Conservation (phyloP, 2,113 vertebrate genomes). For the Limanda limanda region DNA sequence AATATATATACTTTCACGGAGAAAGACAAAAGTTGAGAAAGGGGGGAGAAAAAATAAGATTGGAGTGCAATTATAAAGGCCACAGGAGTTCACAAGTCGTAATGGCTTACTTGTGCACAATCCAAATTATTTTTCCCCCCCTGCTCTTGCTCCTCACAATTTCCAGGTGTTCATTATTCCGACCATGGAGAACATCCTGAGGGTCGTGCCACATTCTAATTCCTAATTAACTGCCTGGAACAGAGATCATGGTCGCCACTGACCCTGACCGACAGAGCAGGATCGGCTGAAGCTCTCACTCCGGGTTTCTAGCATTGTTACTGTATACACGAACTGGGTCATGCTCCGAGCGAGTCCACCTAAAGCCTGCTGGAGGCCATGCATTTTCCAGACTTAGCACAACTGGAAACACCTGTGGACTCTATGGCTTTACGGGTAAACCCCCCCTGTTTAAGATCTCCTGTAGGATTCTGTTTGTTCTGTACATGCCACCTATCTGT, state of each 20-base stretch:
- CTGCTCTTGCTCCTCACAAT: constrained; percentile 1
- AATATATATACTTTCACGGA: background rate
- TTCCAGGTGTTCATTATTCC: constrained; percentile 78
- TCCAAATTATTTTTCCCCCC: constrained; percentile 23
- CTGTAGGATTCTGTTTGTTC: constrained; percentile 28
- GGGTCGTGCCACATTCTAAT: constrained; percentile 69
- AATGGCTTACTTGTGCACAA: constrained; percentile 49
- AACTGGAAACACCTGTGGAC: constrained; percentile 53
- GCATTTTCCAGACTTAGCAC: constrained; percentile 2
- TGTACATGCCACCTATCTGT: constrained; percentile 51
- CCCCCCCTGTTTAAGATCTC: constrained; percentile 22
- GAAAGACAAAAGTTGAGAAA: background rate
- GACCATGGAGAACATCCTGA: constrained; percentile 55
- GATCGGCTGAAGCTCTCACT: constrained; percentile 41
- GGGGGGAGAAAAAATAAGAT: constrained; percentile 4
- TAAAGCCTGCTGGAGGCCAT: constrained; percentile 28
- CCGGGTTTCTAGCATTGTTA: constrained; percentile 14
- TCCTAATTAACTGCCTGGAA: constrained; percentile 73
- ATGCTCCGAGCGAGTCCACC: constrained; percentile 20
- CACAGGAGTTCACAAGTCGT: constrained; percentile 60
- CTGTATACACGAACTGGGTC: constrained; percentile 29
- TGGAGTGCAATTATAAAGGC: constrained; percentile 50
- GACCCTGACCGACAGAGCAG: constrained; percentile 57
- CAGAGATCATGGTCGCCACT: constrained; percentile 55
- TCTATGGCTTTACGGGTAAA: constrained; percentile 31